Evolutionary conservation across 2,113 vertebrate species (phyloP).

Genomic region (Eulemur rufifrons): DNA sequence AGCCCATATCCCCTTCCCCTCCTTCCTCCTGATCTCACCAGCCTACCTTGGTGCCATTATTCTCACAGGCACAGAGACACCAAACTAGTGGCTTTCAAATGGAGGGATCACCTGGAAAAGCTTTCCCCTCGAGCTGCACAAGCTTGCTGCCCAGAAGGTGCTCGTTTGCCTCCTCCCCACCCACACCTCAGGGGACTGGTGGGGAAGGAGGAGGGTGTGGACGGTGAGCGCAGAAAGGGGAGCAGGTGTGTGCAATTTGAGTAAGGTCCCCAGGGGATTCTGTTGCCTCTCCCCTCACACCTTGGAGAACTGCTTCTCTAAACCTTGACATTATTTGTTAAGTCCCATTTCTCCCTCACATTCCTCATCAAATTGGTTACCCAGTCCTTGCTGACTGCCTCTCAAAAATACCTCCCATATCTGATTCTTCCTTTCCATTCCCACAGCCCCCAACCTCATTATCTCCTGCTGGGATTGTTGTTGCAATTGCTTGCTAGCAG

Average conservation of each 20-base stretch:
- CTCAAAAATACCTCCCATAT: slow-evolving; percentile 62
- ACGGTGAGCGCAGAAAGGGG: background rate
- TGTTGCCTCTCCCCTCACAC: background rate
- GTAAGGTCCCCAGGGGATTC: background rate
- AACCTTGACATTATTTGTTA: slow-evolving; percentile 67
- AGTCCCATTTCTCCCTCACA: slow-evolving; percentile 47
- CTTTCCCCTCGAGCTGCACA: background rate
- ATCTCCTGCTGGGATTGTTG: slow-evolving; percentile 72
- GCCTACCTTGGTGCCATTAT: background rate
- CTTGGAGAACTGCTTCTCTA: slow-evolving; percentile 34
- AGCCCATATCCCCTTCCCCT: too few species aligned
- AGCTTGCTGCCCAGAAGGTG: background rate
- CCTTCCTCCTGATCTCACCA: background rate
- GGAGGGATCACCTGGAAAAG: background rate
- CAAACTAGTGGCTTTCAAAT: background rate
- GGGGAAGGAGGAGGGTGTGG: background rate
- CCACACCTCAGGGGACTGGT: background rate
- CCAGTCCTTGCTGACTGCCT: slow-evolving; percentile 68
- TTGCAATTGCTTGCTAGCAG: slow-evolving; percentile 52
- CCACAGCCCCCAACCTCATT: slow-evolving; percentile 76
- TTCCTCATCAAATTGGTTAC: slow-evolving; percentile 66
- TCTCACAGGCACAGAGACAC: background rate
- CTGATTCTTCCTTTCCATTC: slow-evolving; percentile 57
- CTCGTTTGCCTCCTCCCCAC: too few species aligned
- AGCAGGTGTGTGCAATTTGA: slow-evolving; percentile 55